Evolutionary conservation across 2,888 invertebrate species (phyloP).

Genomic region (Nysson spinosus): DNA sequence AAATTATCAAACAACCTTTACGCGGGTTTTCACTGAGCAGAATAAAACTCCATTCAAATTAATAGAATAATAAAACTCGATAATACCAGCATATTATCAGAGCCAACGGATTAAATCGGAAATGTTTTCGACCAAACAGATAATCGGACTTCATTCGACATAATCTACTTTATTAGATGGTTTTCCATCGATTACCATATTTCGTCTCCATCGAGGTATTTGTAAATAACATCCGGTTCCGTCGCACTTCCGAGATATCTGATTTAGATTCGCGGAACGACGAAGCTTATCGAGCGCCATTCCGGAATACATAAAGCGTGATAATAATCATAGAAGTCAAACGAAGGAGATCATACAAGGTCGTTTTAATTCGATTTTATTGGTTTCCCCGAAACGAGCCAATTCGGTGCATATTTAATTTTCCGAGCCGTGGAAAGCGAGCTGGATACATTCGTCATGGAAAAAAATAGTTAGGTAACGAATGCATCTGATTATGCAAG

Average conservation of each 20-base stretch:
- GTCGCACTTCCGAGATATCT: conserved; percentile 19
- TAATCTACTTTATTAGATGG: no score
- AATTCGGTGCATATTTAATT: conserved; percentile 4
- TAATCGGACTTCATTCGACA: no score
- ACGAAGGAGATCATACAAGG: neutral
- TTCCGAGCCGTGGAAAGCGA: neutral
- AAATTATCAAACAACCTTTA: no score
- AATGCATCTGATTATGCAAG: neutral
- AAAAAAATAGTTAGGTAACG: neutral
- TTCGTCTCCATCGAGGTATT: neutral
- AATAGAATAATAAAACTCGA: no score
- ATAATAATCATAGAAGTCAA: conserved; percentile 27
- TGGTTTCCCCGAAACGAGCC: neutral
- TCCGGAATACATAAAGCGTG: conserved; percentile 13
- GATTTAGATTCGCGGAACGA: conserved; percentile 31
- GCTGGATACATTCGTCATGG: neutral
- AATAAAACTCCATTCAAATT: no score
- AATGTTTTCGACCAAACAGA: no score
- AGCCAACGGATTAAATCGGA: no score
- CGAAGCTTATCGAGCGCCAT: conserved; percentile 28
- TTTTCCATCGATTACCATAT: no score
- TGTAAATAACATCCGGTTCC: neutral
- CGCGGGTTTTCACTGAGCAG: no score
- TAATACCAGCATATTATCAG: no score
- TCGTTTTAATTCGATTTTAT: conserved; percentile 3